Conservation (phyloP, 1,140 invertebrate species). For the Caenorhabditis inopinata region DNA sequence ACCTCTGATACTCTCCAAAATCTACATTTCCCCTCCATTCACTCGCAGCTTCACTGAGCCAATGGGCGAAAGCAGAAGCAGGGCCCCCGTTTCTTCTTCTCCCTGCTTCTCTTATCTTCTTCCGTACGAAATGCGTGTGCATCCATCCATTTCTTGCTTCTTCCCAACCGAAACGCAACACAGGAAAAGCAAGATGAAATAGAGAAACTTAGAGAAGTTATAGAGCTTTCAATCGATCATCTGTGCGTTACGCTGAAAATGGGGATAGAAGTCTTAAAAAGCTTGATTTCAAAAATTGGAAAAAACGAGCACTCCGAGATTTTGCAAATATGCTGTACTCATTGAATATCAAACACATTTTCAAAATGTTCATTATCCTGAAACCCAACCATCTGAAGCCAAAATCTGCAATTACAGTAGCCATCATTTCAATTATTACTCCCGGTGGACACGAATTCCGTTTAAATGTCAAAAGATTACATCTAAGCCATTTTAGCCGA, state of each 20-base stretch:
- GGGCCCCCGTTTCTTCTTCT: neutral
- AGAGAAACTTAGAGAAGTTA: neutral
- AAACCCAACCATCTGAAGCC: no score
- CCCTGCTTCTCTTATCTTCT: neutral
- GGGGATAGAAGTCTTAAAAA: no score
- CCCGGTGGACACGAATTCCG: no score
- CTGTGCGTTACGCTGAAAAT: neutral
- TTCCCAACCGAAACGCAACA: neutral
- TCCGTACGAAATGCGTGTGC: neutral
- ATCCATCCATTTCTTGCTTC: slow-evolving; percentile 21
- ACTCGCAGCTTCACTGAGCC: slow-evolving; percentile 26
- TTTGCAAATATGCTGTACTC: no score
- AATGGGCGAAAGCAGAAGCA: neutral
- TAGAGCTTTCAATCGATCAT: slow-evolving; percentile 17
- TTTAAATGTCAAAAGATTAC: no score
- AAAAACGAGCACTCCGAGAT: no score
- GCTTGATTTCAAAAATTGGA: no score
- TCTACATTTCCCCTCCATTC: neutral
- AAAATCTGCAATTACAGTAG: no score
- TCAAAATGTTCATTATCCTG: no score
- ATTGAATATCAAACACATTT: no score
- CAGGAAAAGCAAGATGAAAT: neutral
- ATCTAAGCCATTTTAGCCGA: no score
- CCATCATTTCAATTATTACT: no score
- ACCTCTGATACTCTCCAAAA: neutral